These are phyloP conservation scores for Trachelus tabidus DNA, from an alignment of 2,888 invertebrate species.

Conservation along the genomic window DNA sequence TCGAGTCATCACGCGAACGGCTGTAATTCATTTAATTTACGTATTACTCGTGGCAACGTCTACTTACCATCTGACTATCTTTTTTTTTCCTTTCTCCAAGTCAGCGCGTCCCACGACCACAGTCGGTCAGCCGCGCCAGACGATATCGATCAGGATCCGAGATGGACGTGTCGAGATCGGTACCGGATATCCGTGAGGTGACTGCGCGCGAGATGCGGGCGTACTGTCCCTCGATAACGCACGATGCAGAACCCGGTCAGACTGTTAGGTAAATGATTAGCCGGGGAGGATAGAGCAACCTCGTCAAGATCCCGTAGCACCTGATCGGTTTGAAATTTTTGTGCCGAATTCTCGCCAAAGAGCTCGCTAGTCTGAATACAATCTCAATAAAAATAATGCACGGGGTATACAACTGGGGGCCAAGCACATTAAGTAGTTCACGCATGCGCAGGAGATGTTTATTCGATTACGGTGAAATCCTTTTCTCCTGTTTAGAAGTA, in stretches of 20 bases:
- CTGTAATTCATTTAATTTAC: not conserved
- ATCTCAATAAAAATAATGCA: not conserved
- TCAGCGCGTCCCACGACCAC: slow-evolving; percentile 1
- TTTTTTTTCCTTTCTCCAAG: not conserved
- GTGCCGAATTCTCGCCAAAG: not conserved
- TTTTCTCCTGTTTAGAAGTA: not conserved
- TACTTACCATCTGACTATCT: not conserved
- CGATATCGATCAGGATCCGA: slow-evolving; percentile 8
- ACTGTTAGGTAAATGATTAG: not conserved
- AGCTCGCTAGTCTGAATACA: not conserved
- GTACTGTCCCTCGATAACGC: slow-evolving; percentile 34
- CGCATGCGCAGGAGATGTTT: not conserved
- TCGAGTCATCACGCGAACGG: not conserved
- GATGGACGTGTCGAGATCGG: slow-evolving; percentile 27
- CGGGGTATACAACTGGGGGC: not conserved
- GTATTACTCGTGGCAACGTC: not conserved
- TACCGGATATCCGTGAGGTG: slow-evolving; percentile 61
- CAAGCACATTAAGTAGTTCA: not conserved
- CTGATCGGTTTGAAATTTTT: not conserved
- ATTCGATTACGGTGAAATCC: not conserved
- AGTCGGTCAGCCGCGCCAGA: not conserved
- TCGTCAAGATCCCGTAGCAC: not conserved
- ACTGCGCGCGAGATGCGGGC: slow-evolving; percentile 55
- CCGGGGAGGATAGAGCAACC: not conserved
- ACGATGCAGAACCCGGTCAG: not conserved